A percentile compares a stretch with the other conserved stretches of the same genome.
phyloP scores from a whole-genome alignment of 2,113 vertebrate genomes.

The Toxostoma redivivum region DNA sequence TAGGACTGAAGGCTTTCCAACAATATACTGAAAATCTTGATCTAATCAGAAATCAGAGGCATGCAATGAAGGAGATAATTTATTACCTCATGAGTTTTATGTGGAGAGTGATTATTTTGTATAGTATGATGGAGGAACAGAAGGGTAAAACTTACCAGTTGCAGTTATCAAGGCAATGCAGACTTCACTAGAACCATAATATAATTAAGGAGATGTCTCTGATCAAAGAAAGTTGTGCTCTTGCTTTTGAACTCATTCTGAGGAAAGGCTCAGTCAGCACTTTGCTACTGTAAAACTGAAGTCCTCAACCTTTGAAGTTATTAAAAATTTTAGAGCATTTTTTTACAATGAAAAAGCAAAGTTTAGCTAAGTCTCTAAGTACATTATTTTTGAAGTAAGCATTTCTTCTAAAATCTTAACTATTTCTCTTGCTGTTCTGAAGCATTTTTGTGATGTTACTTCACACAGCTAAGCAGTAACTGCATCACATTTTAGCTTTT shows the following conservation, averaged over 20 bases:
- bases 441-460: not conserved
- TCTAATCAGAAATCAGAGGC: not conserved
- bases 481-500: not conserved
- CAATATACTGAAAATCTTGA: not conserved
- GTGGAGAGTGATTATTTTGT: not conserved
- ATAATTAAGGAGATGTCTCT: slow-evolving; percentile 21
- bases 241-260: slow-evolving; percentile 2
- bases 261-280: slow-evolving; percentile 24
- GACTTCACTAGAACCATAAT: not conserved
- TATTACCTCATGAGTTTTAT: not conserved
- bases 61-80: not conserved
- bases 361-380: slow-evolving; percentile 8
- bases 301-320: slow-evolving; percentile 26
- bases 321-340: slow-evolving; percentile 6
- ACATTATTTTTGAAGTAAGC: not conserved
- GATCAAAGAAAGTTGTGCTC: slow-evolving; percentile 26
- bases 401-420: slow-evolving; percentile 5
- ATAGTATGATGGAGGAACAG: not conserved
- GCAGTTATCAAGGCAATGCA: not conserved
- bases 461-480: not conserved
- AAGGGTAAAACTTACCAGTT: not conserved
- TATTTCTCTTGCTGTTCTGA: not conserved
- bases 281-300: slow-evolving; percentile 15
- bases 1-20: not conserved
- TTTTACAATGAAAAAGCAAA: slow-evolving; percentile 3